phyloP scores from a whole-genome alignment of 2,113 vertebrate genomes.

The Actenoides lindsayi region DNA sequence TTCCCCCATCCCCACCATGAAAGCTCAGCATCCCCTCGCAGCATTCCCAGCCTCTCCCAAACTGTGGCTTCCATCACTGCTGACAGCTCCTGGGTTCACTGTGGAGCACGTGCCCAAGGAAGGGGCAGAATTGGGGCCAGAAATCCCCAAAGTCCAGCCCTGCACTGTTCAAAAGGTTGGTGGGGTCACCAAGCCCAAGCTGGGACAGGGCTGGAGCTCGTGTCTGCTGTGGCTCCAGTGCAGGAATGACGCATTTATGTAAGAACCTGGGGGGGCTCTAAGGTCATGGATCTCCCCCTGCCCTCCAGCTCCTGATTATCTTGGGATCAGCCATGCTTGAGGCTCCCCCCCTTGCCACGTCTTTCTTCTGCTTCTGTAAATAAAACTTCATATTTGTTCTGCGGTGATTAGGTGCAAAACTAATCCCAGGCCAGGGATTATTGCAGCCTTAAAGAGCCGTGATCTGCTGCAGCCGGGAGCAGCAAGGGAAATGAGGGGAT shows the following conservation, averaged over 20 bases:
- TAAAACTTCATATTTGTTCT: slow-evolving; percentile 54
- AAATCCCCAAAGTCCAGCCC: not conserved
- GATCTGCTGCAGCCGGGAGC: slow-evolving; percentile 3
- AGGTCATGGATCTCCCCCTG: not conserved
- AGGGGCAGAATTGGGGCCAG: not conserved
- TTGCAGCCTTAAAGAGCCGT: slow-evolving; percentile 58
- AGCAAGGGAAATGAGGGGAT: slow-evolving; percentile 44
- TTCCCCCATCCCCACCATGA: not conserved
- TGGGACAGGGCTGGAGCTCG: not conserved
- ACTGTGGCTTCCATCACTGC: fast-evolving
- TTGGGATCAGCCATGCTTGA: slow-evolving; percentile 6
- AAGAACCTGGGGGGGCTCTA: not conserved
- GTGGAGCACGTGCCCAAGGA: fast-evolving
- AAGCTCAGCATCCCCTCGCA: not conserved
- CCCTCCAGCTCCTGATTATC: slow-evolving; percentile 47
- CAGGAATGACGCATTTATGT: not conserved
- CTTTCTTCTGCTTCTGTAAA: slow-evolving; percentile 65
- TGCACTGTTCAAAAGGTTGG: not conserved
- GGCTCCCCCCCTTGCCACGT: fast-evolving
- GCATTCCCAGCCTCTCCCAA: not conserved
- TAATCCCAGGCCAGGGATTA: slow-evolving; percentile 61
- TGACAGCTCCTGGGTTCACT: not conserved
- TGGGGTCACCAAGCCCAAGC: not conserved
- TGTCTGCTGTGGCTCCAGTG: fast-evolving
- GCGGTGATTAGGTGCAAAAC: slow-evolving; percentile 67